A percentile compares a stretch with the other conserved stretches of the same genome.
Conservation (phyloP, 2,797 vertebrate genomes). For the Crenuchus spilurus region DNA sequence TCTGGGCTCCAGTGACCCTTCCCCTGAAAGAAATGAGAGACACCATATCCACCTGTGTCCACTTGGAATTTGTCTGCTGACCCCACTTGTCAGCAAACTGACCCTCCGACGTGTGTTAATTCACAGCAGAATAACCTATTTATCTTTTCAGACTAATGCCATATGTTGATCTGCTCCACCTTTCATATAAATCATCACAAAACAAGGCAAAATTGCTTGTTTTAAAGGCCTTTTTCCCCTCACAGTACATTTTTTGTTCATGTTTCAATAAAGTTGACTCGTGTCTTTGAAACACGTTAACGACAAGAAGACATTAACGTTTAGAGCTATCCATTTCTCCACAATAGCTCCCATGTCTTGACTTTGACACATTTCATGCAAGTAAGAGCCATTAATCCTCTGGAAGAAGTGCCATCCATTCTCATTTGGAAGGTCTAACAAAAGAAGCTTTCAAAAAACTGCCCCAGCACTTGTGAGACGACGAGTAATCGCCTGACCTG, state of each 20-base stretch:
- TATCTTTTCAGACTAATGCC: slow-evolving; percentile 12
- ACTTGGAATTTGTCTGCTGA: slow-evolving; percentile 40
- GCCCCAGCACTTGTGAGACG: background rate
- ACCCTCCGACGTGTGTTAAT: slow-evolving; percentile 22
- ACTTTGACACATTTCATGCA: background rate
- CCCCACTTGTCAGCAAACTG: slow-evolving; percentile 27
- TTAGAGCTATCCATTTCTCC: background rate
- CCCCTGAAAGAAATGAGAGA: slow-evolving; percentile 46
- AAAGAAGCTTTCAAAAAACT: background rate
- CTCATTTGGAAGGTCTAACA: background rate
- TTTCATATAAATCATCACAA: slow-evolving; percentile 26
- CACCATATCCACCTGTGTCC: slow-evolving; percentile 48
- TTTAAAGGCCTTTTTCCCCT: background rate
- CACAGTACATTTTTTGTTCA: background rate
- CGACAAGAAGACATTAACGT: background rate
- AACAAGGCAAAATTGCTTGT: no score
- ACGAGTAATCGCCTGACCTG: background rate
- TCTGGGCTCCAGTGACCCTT: slow-evolving; percentile 51
- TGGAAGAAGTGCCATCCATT: background rate
- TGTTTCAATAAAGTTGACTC: background rate
- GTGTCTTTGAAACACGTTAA: background rate
- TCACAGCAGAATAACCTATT: slow-evolving; percentile 21
- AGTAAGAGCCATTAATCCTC: background rate
- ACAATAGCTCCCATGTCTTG: background rate
- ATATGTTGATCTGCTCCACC: slow-evolving; percentile 22